A percentile compares a stretch with the other conserved stretches of the same genome.
Conservation (phyloP, 1,140 invertebrate species). For the Copidosoma floridanum region DNA sequence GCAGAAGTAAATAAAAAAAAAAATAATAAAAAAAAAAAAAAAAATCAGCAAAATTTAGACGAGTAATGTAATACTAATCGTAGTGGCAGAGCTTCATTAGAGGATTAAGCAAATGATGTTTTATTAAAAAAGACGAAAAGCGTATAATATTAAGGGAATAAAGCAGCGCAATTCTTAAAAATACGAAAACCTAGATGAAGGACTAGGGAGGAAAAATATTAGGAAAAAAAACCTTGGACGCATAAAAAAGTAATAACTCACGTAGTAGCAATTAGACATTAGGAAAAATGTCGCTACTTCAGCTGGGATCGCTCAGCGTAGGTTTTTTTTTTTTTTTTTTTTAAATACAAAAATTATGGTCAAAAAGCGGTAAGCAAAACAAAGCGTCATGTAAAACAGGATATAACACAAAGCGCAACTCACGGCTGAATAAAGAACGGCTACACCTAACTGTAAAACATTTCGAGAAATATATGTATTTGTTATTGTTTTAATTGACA, state of each 20-base stretch:
- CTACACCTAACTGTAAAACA: constrained; percentile 54
- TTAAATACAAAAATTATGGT: constrained; percentile 30
- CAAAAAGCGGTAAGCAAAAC: background rate
- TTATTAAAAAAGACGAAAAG: background rate
- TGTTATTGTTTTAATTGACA: constrained; percentile 59
- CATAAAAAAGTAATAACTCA: background rate
- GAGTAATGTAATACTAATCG: constrained; percentile 20
- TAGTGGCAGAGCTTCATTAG: constrained; percentile 23
- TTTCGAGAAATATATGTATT: constrained; percentile 60
- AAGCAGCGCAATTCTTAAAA: constrained; percentile 17
- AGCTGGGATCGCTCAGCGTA: constrained; percentile 5
- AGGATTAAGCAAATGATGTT: constrained; percentile 13
- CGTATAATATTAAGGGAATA: constrained; percentile 1
- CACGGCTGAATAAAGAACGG: constrained; percentile 41
- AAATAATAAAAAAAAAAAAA: constrained; percentile 18
- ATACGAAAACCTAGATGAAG: constrained; percentile 5
- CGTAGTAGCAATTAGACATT: background rate
- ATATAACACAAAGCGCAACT: constrained; percentile 26
- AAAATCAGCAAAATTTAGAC: constrained; percentile 12
- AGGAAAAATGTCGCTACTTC: background rate
- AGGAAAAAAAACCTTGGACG: background rate
- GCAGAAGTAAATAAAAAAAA: no score
- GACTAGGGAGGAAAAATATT: background rate
- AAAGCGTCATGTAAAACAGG: background rate
- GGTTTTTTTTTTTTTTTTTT: constrained; percentile 7